Percentiles rank a stretch among this genome's conserved stretches.
Evolutionary conservation across 2,113 vertebrate genomes (phyloP).

Genomic region (Brachyistius frenatus): DNA sequence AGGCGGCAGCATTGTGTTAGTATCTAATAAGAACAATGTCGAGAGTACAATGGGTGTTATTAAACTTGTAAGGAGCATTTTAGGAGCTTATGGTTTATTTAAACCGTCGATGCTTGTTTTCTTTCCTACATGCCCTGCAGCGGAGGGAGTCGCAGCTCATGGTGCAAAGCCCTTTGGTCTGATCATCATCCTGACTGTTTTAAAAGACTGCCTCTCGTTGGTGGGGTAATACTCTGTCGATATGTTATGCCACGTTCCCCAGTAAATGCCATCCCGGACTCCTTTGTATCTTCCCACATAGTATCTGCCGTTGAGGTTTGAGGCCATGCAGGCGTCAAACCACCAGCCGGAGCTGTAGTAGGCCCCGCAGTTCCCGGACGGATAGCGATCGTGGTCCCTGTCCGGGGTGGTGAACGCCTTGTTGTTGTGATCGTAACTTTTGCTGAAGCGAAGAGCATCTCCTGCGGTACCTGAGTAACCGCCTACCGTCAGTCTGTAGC

Average conservation of each 20-base stretch:
- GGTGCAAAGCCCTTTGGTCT: conserved; percentile 88
- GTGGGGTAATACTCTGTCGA: conserved; percentile 81
- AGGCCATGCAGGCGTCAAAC: conserved; percentile 96
- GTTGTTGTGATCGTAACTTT: conserved; percentile 90
- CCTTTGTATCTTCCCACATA: conserved; percentile 92
- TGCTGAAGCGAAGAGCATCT: conserved; percentile 88
- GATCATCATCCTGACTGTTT: conserved; percentile 93
- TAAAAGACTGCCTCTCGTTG: conserved; percentile 89
- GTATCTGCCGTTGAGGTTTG: conserved; percentile 97
- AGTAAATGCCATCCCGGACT: conserved; percentile 95
- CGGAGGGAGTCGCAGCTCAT: conserved; percentile 53
- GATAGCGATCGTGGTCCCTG: conserved; percentile 92
- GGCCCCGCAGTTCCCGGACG: conserved; percentile 91
- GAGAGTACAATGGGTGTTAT: neutral
- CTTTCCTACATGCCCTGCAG: neutral
- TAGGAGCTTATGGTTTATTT: conserved; percentile 20
- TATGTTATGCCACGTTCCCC: conserved; percentile 93
- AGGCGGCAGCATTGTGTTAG: conserved; percentile 61
- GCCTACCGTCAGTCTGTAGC: conserved; percentile 88
- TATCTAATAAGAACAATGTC: conserved; percentile 7
- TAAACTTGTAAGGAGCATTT: neutral
- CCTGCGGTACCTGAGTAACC: conserved; percentile 84
- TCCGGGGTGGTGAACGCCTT: conserved; percentile 94
- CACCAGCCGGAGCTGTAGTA: conserved; percentile 98
- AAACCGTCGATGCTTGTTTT: neutral